phyloP scores from a whole-genome alignment of 2,113 vertebrate species.

The Pseudois nayaur region DNA sequence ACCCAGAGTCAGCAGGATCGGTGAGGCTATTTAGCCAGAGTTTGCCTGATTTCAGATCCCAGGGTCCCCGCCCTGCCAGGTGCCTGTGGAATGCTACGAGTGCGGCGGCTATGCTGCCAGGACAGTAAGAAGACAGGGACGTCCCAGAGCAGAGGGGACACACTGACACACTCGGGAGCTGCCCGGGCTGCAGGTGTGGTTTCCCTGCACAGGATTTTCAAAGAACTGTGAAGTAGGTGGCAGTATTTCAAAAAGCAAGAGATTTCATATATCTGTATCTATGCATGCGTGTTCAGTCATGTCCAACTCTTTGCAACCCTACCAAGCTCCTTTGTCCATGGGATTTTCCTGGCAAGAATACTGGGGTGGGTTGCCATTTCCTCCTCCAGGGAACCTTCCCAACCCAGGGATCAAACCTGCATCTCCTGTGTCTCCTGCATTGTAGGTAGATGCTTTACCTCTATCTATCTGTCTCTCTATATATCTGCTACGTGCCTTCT shows the following conservation, averaged over 20 bases:
- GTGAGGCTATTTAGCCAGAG: neutral
- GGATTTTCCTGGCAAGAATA: neutral
- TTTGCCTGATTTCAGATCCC: neutral
- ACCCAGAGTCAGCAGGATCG: neutral
- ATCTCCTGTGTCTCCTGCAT: neutral
- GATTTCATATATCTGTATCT: neutral
- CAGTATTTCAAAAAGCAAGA: neutral
- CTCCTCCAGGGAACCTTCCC: neutral
- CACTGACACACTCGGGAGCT: rapidly evolving
- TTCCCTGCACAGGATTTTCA: neutral
- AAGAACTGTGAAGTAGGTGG: neutral
- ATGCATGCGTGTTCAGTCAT: neutral
- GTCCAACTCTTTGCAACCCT: neutral
- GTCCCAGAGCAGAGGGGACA: neutral
- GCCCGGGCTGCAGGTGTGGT: neutral
- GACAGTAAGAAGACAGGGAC: rapidly evolving
- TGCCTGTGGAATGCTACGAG: rapidly evolving
- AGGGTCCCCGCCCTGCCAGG: rapidly evolving
- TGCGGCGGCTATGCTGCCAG: rapidly evolving
- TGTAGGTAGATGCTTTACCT: neutral
- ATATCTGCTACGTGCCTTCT: neutral
- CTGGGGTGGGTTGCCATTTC: neutral
- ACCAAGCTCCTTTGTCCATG: neutral
- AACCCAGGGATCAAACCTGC: neutral
- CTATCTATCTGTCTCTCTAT: rapidly evolving